Evolutionary conservation across 30 jellyfish, hydroid and myxozoan species (phyloP).

Genomic region (Morbakka virulenta): DNA sequence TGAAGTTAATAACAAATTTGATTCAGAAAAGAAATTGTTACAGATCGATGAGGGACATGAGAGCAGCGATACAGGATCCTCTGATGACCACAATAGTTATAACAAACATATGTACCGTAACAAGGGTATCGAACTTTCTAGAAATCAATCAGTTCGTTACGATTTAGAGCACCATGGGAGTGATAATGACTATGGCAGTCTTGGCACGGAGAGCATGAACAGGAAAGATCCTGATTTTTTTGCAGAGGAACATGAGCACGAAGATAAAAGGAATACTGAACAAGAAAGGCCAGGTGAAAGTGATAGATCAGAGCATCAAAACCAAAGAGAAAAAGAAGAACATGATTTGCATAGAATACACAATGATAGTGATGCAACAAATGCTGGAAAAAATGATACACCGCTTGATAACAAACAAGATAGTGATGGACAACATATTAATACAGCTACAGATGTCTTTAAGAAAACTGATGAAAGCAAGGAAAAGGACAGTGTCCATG

Average conservation of each 20-base stretch:
- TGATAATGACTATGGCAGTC: not conserved
- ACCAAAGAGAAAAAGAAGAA: slow-evolving; percentile 14
- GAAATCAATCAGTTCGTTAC: not conserved
- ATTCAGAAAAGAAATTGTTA: no score
- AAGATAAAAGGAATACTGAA: not conserved
- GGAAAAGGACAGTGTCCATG: slow-evolving; percentile 17
- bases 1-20: no score
- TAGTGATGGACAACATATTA: slow-evolving; percentile 1
- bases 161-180: not conserved
- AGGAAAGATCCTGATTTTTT: not conserved
- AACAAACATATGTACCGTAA: not conserved
- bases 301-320: slow-evolving; percentile 29
- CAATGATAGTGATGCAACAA: slow-evolving; percentile 6
- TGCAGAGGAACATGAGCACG: not conserved
- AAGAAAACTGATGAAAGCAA: slow-evolving; percentile 32
- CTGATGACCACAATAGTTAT: no score
- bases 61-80: no score
- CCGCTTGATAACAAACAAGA: slow-evolving; percentile 10
- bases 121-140: not conserved
- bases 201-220: not conserved
- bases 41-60: no score
- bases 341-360: slow-evolving; percentile 37
- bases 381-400: no score
- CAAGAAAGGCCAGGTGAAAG: not conserved
- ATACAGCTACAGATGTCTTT: slow-evolving; percentile 29